Conservation (phyloP, 2,797 vertebrate genomes). For the Sphaeramia orbicularis region DNA sequence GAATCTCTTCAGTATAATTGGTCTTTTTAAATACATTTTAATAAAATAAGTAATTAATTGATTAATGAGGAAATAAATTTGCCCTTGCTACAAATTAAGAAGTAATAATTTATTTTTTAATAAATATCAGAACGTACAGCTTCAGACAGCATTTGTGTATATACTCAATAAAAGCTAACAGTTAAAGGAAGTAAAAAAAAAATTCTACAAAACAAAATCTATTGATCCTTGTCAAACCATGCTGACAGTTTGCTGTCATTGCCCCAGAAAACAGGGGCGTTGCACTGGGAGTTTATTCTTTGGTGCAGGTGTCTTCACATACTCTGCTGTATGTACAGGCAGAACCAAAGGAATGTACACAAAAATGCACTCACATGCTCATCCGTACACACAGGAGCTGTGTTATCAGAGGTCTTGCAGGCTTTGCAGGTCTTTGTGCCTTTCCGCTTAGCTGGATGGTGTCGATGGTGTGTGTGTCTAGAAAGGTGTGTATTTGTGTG, state of each 20-base stretch:
- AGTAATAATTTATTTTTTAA: no score
- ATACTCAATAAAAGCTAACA: neutral
- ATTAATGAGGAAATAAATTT: no score
- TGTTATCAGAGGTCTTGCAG: slow-evolving; percentile 79
- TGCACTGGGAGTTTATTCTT: slow-evolving; percentile 9
- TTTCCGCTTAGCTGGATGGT: slow-evolving; percentile 71
- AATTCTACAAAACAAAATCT: neutral
- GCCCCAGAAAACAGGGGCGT: slow-evolving; percentile 1
- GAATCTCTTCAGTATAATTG: no score
- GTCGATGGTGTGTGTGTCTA: slow-evolving; percentile 51
- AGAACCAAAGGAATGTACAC: slow-evolving; percentile 60
- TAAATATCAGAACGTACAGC: no score
- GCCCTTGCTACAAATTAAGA: no score
- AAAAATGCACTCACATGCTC: slow-evolving; percentile 26
- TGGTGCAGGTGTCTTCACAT: slow-evolving; percentile 37
- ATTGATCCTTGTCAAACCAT: neutral
- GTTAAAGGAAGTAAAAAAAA: neutral
- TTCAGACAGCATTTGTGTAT: no score
- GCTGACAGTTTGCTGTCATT: neutral
- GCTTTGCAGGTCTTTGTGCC: slow-evolving; percentile 69
- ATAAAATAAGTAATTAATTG: no score
- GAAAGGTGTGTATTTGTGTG: slow-evolving; percentile 11
- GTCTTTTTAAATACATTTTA: no score
- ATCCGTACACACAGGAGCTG: slow-evolving; percentile 44
- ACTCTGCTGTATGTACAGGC: slow-evolving; percentile 35